Conservation (phyloP, 2,888 invertebrate genomes). For the Thera britannica region DNA sequence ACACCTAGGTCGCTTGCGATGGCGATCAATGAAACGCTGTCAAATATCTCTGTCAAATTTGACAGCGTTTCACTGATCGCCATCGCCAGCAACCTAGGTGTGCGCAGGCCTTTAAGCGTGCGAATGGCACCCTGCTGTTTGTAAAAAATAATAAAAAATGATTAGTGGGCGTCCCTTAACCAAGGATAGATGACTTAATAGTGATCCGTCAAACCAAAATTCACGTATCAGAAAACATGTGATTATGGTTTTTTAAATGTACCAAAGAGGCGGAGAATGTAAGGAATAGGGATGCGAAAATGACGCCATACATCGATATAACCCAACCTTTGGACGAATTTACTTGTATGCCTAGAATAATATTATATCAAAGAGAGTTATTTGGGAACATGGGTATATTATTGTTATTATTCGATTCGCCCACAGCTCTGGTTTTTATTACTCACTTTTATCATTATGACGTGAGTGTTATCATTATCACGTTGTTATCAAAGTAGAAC, state of each 20-base stretch:
- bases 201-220: constrained; percentile 69
- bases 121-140: constrained; percentile 53
- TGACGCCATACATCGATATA: constrained; percentile 11
- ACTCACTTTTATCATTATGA: too few relatives aligned
- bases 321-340: not conserved
- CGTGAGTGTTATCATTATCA: too few relatives aligned
- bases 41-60: too few relatives aligned
- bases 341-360: too few relatives aligned
- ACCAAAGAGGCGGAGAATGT: constrained; percentile 48
- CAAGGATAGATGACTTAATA: constrained; percentile 74
- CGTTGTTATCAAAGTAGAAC: not conserved
- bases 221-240: constrained; percentile 75
- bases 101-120: constrained; percentile 44
- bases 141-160: constrained; percentile 41
- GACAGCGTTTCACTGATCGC: too few relatives aligned
- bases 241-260: constrained; percentile 69
- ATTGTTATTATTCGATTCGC: too few relatives aligned
- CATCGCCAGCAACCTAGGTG: too few relatives aligned
- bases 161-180: constrained; percentile 73
- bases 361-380: too few relatives aligned
- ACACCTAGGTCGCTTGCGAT: too few relatives aligned
- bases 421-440: too few relatives aligned
- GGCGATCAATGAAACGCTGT: too few relatives aligned
- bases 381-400: too few relatives aligned
- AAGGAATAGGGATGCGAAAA: constrained; percentile 44